These are phyloP conservation scores for Octomys mimax DNA, from an alignment of 2,797 vertebrate species.

Conservation along the genomic window DNA sequence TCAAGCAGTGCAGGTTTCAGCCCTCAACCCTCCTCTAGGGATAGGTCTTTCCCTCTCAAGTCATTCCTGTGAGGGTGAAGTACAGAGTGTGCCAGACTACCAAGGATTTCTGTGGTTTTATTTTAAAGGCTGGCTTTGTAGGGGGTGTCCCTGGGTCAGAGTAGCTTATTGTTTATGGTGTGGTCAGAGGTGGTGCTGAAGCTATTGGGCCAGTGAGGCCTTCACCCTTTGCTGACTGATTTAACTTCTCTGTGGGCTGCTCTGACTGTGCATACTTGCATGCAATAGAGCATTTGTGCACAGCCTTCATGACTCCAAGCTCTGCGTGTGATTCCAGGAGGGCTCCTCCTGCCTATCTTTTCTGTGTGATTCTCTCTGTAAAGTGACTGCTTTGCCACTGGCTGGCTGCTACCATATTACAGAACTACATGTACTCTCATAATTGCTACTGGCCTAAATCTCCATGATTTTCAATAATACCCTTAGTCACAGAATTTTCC, in stretches of 20 bases:
- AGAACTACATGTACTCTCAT: neutral
- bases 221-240: neutral
- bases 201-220: neutral
- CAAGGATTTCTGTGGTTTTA: neutral
- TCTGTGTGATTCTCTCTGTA: constrained; percentile 7
- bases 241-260: neutral
- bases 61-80: neutral
- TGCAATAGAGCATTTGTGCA: neutral
- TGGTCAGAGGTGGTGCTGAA: neutral
- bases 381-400: neutral
- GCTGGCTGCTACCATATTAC: neutral
- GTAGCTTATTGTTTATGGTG: neutral
- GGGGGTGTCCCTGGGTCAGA: neutral
- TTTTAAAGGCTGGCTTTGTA: constrained; percentile 17
- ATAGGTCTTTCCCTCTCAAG: neutral
- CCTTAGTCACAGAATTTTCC: neutral
- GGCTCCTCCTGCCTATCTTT: neutral
- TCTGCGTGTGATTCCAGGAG: neutral
- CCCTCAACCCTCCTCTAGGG: neutral
- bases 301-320: neutral
- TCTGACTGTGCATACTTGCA: neutral
- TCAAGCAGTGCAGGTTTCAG: neutral
- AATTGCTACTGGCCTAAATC: neutral
- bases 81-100: neutral
- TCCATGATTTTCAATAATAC: neutral